These are phyloP conservation scores for Corapipo altera DNA, from an alignment of 2,113 vertebrate genomes.

Conservation along the genomic window DNA sequence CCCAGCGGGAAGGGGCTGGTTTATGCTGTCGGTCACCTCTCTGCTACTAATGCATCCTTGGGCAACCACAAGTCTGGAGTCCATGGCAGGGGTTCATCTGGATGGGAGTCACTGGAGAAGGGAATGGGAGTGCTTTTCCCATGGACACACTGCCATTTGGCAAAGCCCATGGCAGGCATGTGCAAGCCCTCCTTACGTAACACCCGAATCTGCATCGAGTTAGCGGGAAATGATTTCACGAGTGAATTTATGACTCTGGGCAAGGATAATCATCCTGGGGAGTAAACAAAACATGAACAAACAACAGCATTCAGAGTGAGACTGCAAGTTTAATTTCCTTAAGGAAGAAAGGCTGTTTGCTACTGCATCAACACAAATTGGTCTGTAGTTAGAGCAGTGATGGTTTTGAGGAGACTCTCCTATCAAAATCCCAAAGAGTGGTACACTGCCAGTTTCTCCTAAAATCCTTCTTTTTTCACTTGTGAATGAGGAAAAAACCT, in stretches of 20 bases:
- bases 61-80: not conserved
- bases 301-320: not conserved
- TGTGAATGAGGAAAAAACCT: not conserved
- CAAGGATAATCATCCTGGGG: not conserved
- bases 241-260: not conserved
- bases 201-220: slow-evolving; percentile 13
- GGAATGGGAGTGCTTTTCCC: not conserved
- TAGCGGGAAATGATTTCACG: slow-evolving; percentile 18
- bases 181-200: not conserved
- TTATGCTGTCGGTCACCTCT: not conserved
- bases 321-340: not conserved
- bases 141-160: slow-evolving; percentile 39
- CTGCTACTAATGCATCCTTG: not conserved
- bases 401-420: not conserved
- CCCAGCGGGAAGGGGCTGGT: not conserved
- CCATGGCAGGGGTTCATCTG: not conserved
- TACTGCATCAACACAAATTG: not conserved
- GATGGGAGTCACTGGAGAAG: not conserved
- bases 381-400: not conserved
- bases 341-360: not conserved
- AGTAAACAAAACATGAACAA: slow-evolving; percentile 21
- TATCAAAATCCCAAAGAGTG: not conserved
- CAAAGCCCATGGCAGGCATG: not conserved
- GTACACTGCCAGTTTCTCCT: not conserved
- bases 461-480: not conserved